Percentiles rank a stretch among this genome's conserved stretches.
Evolutionary conservation across 2,113 vertebrate species (phyloP).

Genomic region (Xiphophorus maculatus): DNA sequence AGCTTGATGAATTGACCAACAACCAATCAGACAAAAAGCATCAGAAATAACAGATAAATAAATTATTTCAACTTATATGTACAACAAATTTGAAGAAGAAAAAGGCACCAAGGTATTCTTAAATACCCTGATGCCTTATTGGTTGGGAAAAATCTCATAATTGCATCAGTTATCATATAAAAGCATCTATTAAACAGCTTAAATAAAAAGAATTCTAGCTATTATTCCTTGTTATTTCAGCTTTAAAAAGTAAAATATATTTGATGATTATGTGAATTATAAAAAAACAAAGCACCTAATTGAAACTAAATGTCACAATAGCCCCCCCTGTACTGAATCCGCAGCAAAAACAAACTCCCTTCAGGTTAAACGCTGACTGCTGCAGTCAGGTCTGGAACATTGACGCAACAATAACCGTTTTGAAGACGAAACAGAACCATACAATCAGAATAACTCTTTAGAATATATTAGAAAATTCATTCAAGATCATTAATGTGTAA

Average conservation of each 20-base stretch:
- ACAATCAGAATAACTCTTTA: background rate
- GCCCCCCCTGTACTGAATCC: slow-evolving; percentile 40
- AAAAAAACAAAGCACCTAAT: slow-evolving; percentile 4
- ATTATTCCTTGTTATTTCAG: background rate
- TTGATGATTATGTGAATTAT: background rate
- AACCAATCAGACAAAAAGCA: no score
- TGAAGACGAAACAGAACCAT: background rate
- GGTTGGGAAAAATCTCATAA: background rate
- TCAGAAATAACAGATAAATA: no score
- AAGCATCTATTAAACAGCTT: background rate
- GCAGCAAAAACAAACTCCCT: slow-evolving; percentile 39
- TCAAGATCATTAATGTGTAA: no score
- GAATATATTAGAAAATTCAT: background rate
- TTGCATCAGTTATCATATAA: background rate
- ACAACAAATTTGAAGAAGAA: no score
- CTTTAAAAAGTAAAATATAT: background rate
- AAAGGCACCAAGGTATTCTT: background rate
- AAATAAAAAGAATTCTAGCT: background rate
- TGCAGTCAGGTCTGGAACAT: slow-evolving; percentile 17
- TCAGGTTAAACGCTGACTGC: slow-evolving; percentile 18
- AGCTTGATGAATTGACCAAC: no score
- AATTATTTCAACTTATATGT: no score
- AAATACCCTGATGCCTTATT: background rate
- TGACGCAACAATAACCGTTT: background rate
- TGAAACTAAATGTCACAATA: slow-evolving; percentile 4